phyloP scores from a whole-genome alignment of 1,140 invertebrate genomes.

The Diorhabda carinulata region DNA sequence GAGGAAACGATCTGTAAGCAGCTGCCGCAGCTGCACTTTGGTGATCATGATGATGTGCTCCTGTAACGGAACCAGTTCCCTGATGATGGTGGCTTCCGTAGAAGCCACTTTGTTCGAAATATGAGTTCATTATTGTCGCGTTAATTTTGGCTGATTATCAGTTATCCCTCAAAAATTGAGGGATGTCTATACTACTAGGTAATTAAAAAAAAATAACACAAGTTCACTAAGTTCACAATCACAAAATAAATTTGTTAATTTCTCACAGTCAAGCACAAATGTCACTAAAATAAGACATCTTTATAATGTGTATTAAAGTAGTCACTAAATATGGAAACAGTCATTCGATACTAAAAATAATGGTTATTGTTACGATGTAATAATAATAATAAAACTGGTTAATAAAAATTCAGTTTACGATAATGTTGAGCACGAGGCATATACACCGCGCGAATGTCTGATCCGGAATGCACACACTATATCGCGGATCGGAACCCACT shows the following conservation, averaged over 20 bases:
- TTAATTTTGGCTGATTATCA: conserved; percentile 42
- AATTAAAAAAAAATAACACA: conserved; percentile 29
- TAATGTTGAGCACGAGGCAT: conserved; percentile 32
- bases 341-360: conserved; percentile 39
- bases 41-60: conserved; percentile 63
- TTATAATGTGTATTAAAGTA: conserved; percentile 7
- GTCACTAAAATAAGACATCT: conserved; percentile 18
- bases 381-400: conserved; percentile 41
- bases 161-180: conserved; percentile 33
- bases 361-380: conserved; percentile 46
- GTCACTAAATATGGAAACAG: conserved; percentile 6
- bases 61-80: conserved; percentile 58
- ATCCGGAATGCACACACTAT: conserved; percentile 44
- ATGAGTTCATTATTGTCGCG: conserved; percentile 79
- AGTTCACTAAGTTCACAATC: conserved; percentile 22
- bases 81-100: conserved; percentile 84
- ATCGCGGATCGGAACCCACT: conserved; percentile 47
- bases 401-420: conserved; percentile 29
- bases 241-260: conserved; percentile 20
- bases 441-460: conserved; percentile 39
- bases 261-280: conserved; percentile 20
- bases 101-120: conserved; percentile 91
- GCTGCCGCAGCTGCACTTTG: conserved; percentile 63
- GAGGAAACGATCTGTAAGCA: conserved; percentile 74
- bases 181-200: conserved; percentile 26